Evolutionary conservation across 1,140 invertebrate species (phyloP).

Genomic region (Marisa cornuarietis): DNA sequence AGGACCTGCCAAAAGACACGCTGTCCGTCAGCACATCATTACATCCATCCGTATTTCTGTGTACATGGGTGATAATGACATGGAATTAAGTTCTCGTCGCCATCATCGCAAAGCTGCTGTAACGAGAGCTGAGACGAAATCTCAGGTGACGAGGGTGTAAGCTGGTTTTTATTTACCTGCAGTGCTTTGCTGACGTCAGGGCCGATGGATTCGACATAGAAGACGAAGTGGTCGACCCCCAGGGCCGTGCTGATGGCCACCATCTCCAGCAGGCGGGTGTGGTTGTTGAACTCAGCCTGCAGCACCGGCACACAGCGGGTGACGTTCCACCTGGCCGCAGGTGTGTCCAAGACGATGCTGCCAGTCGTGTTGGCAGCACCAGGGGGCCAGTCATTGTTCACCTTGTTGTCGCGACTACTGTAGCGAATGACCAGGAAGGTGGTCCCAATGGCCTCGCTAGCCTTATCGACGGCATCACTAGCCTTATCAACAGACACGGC

Average conservation of each 20-base stretch:
- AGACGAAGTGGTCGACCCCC: conserved; percentile 20
- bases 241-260: conserved; percentile 1
- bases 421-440: conserved; percentile 14
- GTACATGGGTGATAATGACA: no score
- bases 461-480: not conserved
- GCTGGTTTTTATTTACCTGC: no score
- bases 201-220: conserved; percentile 11
- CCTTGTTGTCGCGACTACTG: not conserved
- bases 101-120: no score
- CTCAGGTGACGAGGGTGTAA: no score
- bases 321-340: not conserved
- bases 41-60: no score
- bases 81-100: no score
- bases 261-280: conserved; percentile 10
- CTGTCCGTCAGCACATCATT: no score
- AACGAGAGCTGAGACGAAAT: no score
- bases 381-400: no score
- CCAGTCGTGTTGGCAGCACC: no score
- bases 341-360: no score
- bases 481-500: conserved; percentile 11
- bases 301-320: conserved; percentile 18
- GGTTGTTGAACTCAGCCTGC: conserved; percentile 9
- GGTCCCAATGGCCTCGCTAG: not conserved
- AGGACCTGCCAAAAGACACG: not conserved
- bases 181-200: not conserved